phyloP scores from a whole-genome alignment of 1,140 invertebrate species.

The Nasonia vitripennis region DNA sequence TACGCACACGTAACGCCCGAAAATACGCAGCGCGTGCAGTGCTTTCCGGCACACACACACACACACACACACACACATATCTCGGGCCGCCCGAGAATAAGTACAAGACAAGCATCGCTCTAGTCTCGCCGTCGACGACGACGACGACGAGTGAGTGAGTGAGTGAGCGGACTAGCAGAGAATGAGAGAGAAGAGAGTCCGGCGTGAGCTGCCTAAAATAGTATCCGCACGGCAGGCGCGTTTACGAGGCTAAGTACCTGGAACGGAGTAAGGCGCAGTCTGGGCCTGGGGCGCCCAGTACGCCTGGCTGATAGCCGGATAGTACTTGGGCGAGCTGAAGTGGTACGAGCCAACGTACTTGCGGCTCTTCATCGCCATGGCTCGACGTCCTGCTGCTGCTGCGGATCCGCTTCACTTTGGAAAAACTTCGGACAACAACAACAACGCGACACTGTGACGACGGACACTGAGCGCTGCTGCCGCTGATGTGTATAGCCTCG shows the following conservation, averaged over 20 bases:
- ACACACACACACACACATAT: not conserved
- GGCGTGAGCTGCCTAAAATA: constrained; percentile 4
- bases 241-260: constrained; percentile 77
- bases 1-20: not conserved
- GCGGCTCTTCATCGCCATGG: constrained; percentile 73
- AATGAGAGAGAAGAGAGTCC: not conserved
- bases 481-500: not conserved
- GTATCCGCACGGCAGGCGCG: not conserved
- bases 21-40: no score
- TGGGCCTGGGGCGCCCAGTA: constrained; percentile 86
- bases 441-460: not conserved
- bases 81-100: not conserved
- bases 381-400: constrained; percentile 24
- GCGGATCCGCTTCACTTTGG: not conserved
- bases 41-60: not conserved
- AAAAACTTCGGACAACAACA: constrained; percentile 7
- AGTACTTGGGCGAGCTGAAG: constrained; percentile 70
- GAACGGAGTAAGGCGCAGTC: constrained; percentile 84
- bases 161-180: not conserved
- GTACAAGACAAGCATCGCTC: not conserved
- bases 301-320: constrained; percentile 86
- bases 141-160: constrained; percentile 3
- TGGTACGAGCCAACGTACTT: constrained; percentile 67
- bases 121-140: not conserved
- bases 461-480: no score